Evolutionary conservation across 2,888 invertebrate genomes (phyloP), one percentile per base, ranked within the genome.

Genomic region (Thera obeliscata): DNA sequence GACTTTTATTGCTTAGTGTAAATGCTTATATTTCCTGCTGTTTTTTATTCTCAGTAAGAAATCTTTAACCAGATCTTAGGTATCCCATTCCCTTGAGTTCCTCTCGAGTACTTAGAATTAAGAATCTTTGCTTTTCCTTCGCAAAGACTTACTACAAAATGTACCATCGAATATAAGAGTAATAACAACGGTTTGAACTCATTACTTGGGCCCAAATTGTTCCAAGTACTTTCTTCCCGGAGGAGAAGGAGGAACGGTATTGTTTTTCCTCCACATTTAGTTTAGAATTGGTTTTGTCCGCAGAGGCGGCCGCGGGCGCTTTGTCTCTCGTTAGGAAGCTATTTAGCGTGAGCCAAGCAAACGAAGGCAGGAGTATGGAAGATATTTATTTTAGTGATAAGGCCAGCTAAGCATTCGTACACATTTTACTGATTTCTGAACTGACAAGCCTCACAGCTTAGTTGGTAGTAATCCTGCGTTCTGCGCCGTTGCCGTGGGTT

Each of bases 251-350:
- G 59, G 49, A 59, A 49, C 49, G 35, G 36, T 38, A 49, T 49
- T 49, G 49, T 59, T 59, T 43, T 59, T 49, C 48, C 35, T 33
- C 12, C 46, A 54, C 61, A 35, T 50, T 60, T 55, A 36, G 38
- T 62, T 5, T 56, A 36, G 48, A 48, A 55, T 48, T 49, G 49
- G 56, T 48, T 56, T 38, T 38, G 56, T 8, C 48, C 9, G 12
- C 48, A 36, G 12, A 36, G 35, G 36, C 38, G 2, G 9, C 56
- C 46, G 61, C 55, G 35, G 35, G 55, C 55, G 35, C 43, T 46
- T 46, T 9, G 36, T 41, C 56, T 56, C 56, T 49, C 62, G 49
- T 62, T 62, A 62, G 48, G 49, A 56, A 62, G 62, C 41, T 38
- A 62, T 62, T 62, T 56, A 22, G 48, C 56, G 36, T 33, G 43